These are phyloP conservation scores for Callosobruchus maculatus DNA, from an alignment of 2,888 invertebrate species.

Conservation along the genomic window DNA sequence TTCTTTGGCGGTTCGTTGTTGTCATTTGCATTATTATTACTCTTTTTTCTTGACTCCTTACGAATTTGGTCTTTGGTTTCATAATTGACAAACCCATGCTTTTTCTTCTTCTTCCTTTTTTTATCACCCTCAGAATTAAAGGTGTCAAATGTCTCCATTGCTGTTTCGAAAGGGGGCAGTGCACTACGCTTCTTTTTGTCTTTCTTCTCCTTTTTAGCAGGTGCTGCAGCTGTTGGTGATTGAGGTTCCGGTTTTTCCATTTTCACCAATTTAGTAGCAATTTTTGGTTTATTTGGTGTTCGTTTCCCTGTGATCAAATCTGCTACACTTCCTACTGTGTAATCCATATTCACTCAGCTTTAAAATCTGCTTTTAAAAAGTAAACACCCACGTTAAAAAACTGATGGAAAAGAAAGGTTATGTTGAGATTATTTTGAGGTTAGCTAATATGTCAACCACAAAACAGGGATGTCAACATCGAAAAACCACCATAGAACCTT, in stretches of 20 bases:
- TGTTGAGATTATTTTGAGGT: no score
- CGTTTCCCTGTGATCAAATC: conserved; percentile 57
- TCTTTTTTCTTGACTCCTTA: neutral
- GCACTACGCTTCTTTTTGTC: conserved; percentile 1
- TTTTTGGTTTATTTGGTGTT: conserved; percentile 54
- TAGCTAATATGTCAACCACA: no score
- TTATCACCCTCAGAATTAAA: neutral
- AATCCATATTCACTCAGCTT: conserved; percentile 30
- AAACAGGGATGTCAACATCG: no score
- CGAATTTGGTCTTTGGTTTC: neutral
- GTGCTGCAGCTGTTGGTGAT: neutral
- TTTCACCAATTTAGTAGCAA: conserved; percentile 27
- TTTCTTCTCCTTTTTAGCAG: conserved; percentile 12
- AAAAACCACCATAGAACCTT: no score
- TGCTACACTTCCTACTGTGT: conserved; percentile 56
- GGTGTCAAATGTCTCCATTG: neutral
- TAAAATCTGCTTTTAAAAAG: no score
- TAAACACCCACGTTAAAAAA: no score
- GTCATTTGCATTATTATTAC: neutral
- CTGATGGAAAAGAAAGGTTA: no score
- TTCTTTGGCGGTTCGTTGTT: neutral
- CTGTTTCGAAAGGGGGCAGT: neutral
- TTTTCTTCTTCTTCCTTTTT: neutral
- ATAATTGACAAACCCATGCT: neutral
- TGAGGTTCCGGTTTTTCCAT: neutral